Evolutionary conservation across 92 coral and sea anemone genomes (phyloP), one percentile per base, ranked within the genome.

Genomic region (Porites lobata): DNA sequence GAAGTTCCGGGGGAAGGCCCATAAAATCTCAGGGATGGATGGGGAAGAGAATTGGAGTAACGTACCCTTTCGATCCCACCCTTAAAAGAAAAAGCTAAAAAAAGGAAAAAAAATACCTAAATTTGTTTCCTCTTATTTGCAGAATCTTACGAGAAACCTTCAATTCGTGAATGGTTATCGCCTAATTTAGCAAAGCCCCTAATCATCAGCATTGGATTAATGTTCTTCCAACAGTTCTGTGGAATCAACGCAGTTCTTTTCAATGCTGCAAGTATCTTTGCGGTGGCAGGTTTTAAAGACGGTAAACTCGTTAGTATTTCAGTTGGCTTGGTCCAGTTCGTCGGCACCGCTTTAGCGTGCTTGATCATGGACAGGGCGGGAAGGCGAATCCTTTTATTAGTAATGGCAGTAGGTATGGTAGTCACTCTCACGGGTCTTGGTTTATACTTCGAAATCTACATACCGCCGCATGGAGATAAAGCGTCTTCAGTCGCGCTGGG

Each of bases 171-270:
- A 4, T 67, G 58, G 76, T 17, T 67, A 10, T 67, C 86, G 1
- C 80, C 81, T 12, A 74, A 86, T 3, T 79, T 97, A 21, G 85
- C 85, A 12, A 94, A 90, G 52, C 99, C 99, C 0, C 89, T 97
- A 20, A 76, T 92, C 15, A 80, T 97, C 61, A 89, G 94, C 67
- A 10, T 92, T 0, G 92, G 92, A 8, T 69, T 90, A 7, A 87
- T 94, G 96, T 53, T 95, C 65, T 92, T 97, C 85, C 99, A 97
- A 88, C 99, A 97, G 78, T 92, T 96, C 69, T 73, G 91, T 74
- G 98, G 98, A 32, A 56, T 95, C 51, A 95, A 95, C 74, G 91
- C 97, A 19, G 95, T 97, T 20, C 71, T 95, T 8, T 87, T 89
- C 56, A 95, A 97, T 84, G 92, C 92, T 64, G 96, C 97, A 13